A percentile compares a stretch with the other conserved stretches of the same genome.
Conservation (phyloP, 2,113 vertebrate species). For the Probosciger aterrimus region DNA sequence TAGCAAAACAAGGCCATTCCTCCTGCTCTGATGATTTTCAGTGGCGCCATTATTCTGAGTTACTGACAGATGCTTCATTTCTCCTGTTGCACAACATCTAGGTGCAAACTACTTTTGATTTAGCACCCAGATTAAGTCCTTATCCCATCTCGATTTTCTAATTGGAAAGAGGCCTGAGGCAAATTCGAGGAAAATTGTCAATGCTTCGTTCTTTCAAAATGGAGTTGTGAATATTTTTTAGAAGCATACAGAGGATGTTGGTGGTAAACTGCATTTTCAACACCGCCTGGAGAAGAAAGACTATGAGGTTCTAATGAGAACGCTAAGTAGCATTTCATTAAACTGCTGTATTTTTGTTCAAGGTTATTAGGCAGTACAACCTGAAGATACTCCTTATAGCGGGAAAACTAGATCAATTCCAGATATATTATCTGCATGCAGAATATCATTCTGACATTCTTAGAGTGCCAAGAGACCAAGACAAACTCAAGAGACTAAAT, state of each 20-base stretch:
- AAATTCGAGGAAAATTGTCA: not conserved
- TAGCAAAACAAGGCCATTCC: conserved; percentile 9
- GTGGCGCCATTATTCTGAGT: not conserved
- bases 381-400: not conserved
- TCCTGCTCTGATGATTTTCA: not conserved
- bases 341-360: not conserved
- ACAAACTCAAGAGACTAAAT: not conserved
- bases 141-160: not conserved
- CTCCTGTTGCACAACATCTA: not conserved
- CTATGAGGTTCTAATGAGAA: not conserved
- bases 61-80: not conserved
- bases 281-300: not conserved
- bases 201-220: not conserved
- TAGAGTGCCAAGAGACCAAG: not conserved
- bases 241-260: not conserved
- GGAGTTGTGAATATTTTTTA: not conserved
- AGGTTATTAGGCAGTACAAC: not conserved
- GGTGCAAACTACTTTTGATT: not conserved
- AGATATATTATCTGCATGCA: not conserved
- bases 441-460: not conserved
- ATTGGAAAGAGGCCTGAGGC: not conserved
- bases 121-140: not conserved
- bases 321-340: not conserved
- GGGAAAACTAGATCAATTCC: not conserved
- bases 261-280: not conserved